These are phyloP conservation scores for Aphidius gifuensis DNA, from an alignment of 1,140 invertebrate genomes.

Conservation along the genomic window DNA sequence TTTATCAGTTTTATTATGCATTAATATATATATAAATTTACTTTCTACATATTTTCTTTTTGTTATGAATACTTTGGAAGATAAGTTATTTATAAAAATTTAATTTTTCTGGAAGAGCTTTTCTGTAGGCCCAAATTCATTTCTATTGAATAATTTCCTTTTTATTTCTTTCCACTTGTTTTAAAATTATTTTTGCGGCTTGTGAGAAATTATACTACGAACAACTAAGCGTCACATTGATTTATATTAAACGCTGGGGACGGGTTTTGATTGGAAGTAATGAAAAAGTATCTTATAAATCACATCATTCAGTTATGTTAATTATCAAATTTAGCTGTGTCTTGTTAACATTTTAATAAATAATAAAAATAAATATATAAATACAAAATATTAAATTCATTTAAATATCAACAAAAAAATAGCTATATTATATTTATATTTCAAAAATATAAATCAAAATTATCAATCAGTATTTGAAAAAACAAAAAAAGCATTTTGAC, in stretches of 20 bases:
- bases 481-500: too few species aligned
- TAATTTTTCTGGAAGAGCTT: not conserved
- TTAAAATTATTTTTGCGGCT: not conserved
- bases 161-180: not conserved
- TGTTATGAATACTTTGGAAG: too few species aligned
- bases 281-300: constrained; percentile 8
- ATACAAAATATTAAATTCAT: too few species aligned
- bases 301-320: constrained; percentile 6
- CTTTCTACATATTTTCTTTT: constrained; percentile 1
- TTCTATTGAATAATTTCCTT: not conserved
- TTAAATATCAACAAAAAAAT: too few species aligned
- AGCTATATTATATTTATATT: not conserved
- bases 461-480: too few species aligned
- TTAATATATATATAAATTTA: not conserved
- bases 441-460: too few species aligned
- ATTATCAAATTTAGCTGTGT: not conserved
- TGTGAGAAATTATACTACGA: not conserved
- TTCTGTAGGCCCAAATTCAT: not conserved
- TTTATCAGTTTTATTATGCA: not conserved
- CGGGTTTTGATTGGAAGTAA: constrained; percentile 22
- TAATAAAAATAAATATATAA: too few species aligned
- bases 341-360: too few species aligned
- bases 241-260: constrained; percentile 17
- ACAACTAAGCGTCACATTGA: constrained; percentile 17
- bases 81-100: too few species aligned